A percentile compares a stretch with the other conserved stretches of the same genome.
Evolutionary conservation across 2,113 vertebrate species (phyloP).

Genomic region (Cephalopholis sonnerati): DNA sequence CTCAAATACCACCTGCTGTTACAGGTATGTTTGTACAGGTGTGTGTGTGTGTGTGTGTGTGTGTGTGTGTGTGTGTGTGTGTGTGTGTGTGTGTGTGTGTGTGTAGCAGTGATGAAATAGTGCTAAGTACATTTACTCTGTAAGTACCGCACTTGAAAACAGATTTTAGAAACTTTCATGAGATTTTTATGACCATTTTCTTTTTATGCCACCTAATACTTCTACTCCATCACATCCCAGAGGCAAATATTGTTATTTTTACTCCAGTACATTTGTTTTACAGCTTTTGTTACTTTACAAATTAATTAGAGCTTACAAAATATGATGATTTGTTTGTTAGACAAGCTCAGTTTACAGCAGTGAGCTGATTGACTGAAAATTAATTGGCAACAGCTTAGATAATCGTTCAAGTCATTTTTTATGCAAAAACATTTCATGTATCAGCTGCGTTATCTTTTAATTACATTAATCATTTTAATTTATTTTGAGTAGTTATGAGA

Average conservation of each 20-base stretch:
- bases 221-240: neutral
- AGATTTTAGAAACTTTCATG: neutral
- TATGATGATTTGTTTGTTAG: neutral
- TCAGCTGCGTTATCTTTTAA: neutral
- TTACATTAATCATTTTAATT: neutral
- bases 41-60: slow-evolving; percentile 1
- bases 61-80: slow-evolving; percentile 1
- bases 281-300: neutral
- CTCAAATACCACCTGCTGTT: slow-evolving; percentile 93
- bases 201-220: neutral
- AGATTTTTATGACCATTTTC: neutral
- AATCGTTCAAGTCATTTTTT: too few relatives aligned
- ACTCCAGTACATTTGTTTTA: too few relatives aligned
- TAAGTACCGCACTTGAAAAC: neutral
- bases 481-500: neutral
- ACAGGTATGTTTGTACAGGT: slow-evolving; percentile 63
- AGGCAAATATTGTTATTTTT: too few relatives aligned
- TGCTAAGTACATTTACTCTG: neutral
- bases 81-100: neutral
- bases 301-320: neutral
- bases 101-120: neutral
- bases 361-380: neutral
- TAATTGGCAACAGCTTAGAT: neutral
- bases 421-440: neutral
- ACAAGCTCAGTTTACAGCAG: neutral